Evolutionary conservation across 2,113 vertebrate genomes (phyloP).

Genomic region (Pelmatolapia mariae): DNA sequence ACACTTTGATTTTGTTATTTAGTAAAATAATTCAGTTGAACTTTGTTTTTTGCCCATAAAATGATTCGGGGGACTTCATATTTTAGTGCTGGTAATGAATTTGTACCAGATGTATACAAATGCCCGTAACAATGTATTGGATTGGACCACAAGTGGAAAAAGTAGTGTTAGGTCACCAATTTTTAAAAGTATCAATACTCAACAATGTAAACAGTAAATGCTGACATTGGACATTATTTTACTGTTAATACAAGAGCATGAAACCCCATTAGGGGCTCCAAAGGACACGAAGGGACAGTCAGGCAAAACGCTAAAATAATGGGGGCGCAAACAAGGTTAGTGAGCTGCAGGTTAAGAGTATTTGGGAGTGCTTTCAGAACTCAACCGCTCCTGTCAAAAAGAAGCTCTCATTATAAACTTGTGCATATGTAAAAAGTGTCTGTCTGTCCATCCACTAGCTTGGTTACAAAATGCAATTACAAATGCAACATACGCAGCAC

Average conservation of each 20-base stretch:
- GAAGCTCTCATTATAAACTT: neutral
- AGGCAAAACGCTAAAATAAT: neutral
- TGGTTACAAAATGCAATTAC: neutral
- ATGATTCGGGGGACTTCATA: neutral
- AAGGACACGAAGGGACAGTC: neutral
- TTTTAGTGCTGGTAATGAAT: neutral
- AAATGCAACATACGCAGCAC: neutral
- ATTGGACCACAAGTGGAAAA: neutral
- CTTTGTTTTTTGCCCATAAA: neutral
- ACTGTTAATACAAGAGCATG: neutral
- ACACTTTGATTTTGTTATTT: neutral
- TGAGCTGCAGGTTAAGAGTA: neutral
- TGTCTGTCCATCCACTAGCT: neutral
- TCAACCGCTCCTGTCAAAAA: neutral
- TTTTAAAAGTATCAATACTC: neutral
- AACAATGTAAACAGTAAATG: neutral
- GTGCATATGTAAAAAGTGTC: neutral
- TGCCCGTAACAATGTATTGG: accelerated
- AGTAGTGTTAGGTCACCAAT: neutral
- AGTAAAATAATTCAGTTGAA: neutral
- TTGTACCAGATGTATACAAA: neutral
- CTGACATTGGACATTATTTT: neutral
- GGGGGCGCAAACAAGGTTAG: neutral
- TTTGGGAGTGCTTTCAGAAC: neutral
- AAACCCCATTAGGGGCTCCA: neutral